Evolutionary conservation across 2,888 invertebrate genomes (phyloP).

Genomic region (Meiosimyza decipiens): DNA sequence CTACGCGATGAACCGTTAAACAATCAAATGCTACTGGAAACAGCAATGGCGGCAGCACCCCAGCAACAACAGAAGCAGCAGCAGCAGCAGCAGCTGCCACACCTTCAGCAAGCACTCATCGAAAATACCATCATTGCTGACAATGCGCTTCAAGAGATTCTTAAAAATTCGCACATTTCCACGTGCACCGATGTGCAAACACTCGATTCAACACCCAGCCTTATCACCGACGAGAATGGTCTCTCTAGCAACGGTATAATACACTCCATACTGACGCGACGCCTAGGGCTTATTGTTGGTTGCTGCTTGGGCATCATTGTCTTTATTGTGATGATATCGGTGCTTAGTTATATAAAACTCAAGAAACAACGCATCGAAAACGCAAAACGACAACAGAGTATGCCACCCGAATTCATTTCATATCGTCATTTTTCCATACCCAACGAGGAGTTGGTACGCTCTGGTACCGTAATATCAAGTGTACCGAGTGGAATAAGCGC

Average conservation of each 20-base stretch:
- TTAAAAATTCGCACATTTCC: slow-evolving; percentile 78
- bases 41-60: slow-evolving; percentile 23
- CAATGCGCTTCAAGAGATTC: slow-evolving; percentile 69
- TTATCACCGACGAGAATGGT: slow-evolving; percentile 69
- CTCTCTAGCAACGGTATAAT: slow-evolving; percentile 77
- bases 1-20: slow-evolving; percentile 49
- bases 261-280: slow-evolving; percentile 81
- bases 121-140: slow-evolving; percentile 73
- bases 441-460: slow-evolving; percentile 70
- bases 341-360: slow-evolving; percentile 84
- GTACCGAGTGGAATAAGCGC: slow-evolving; percentile 65
- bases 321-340: slow-evolving; percentile 85
- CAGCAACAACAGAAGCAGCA: slow-evolving; percentile 39
- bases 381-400: slow-evolving; percentile 76
- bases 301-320: slow-evolving; percentile 88
- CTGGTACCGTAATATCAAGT: slow-evolving; percentile 56
- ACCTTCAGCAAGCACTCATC: slow-evolving; percentile 52
- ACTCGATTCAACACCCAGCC: slow-evolving; percentile 76
- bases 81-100: slow-evolving; percentile 47
- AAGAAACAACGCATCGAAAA: slow-evolving; percentile 81
- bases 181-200: slow-evolving; percentile 83
- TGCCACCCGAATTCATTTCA: slow-evolving; percentile 84
- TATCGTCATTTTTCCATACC: slow-evolving; percentile 80
- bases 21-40: slow-evolving; percentile 21
- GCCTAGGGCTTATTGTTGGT: slow-evolving; percentile 86